Evolutionary conservation across 2,888 invertebrate species (phyloP), one percentile per base, ranked within the genome.

Genomic region (Scaptomyza caliginosa): DNA sequence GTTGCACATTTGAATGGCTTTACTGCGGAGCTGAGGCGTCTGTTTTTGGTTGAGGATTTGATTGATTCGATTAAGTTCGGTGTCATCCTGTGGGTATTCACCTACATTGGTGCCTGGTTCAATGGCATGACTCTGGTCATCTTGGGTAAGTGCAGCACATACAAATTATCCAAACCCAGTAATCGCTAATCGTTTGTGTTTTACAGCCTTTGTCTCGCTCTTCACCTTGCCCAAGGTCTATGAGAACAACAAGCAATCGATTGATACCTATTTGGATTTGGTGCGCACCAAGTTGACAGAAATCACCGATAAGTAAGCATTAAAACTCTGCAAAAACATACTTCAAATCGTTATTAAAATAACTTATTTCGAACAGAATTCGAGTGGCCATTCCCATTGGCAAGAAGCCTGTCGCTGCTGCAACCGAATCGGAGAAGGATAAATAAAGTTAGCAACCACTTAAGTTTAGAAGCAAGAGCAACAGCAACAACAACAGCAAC

Each of bases 41-140:
- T 99, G 89, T 98, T 99, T 93, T 94, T 99, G 88, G 98, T 99
- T 87, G 99, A 99, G 92, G 98, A 99, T 93, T 93, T 99, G 89
- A 95, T 99, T 86, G 99, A 99, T 92, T 97, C 97, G 77, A 94
- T 97, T 89, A 97, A 99, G 94, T 99, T 99, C 92, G 98, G 96
- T 85, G 95, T 98, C 83, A 93, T 98, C 89, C 94, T 99, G 91
- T 99, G 98, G 98, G 96, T 96, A 89, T 94, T 99, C 92, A 99
- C 99, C 67, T 99, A 99, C 92, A 94, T 99, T 89, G 99, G 99
- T 90, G 96, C 98, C 89, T 99, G 98, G 97, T 99, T 99, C 94
- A 99, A 99, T 92, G 99, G 99, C 92, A 97, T 99, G 95, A 98
- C 99, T 85, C 95, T 99, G 88, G 95, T 99, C 90, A 98, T 99